Conservation (phyloP, 2,113 vertebrate species). For the Ifrita kowaldi region DNA sequence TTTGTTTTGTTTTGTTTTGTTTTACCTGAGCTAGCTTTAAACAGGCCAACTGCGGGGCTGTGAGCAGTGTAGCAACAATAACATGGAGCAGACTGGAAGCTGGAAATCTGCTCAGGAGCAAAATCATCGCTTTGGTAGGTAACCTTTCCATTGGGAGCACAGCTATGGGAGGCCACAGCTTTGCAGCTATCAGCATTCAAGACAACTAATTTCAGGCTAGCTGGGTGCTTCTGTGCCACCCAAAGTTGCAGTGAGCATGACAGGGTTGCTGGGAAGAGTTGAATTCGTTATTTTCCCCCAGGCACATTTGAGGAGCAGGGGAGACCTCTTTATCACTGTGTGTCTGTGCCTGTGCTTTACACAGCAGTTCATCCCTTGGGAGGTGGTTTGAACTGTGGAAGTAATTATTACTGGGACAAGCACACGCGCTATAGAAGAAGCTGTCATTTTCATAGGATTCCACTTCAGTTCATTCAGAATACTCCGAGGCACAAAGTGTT, state of each 20-base stretch:
- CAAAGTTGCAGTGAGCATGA: neutral
- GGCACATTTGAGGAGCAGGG: neutral
- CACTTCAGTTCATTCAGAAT: neutral
- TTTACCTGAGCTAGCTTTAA: neutral
- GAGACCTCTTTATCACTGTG: neutral
- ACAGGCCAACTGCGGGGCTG: neutral
- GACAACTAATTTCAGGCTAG: neutral
- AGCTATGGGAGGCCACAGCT: neutral
- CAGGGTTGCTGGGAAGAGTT: accelerated
- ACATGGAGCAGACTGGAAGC: neutral
- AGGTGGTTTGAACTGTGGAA: neutral
- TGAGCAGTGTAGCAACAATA: neutral
- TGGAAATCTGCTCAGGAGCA: neutral
- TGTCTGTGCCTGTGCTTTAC: neutral
- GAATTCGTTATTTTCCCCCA: neutral
- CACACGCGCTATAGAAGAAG: neutral
- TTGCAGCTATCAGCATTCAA: neutral
- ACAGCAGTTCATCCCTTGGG: neutral
- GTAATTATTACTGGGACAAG: neutral
- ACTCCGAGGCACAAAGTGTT: neutral
- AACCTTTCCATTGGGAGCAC: neutral
- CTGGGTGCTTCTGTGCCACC: neutral
- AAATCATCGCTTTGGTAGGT: neutral
- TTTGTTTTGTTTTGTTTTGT: neutral
- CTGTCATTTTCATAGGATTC: neutral